Evolutionary conservation across 2,888 invertebrate species (phyloP).

Genomic region (Drosophila nr. perissopoda): DNA sequence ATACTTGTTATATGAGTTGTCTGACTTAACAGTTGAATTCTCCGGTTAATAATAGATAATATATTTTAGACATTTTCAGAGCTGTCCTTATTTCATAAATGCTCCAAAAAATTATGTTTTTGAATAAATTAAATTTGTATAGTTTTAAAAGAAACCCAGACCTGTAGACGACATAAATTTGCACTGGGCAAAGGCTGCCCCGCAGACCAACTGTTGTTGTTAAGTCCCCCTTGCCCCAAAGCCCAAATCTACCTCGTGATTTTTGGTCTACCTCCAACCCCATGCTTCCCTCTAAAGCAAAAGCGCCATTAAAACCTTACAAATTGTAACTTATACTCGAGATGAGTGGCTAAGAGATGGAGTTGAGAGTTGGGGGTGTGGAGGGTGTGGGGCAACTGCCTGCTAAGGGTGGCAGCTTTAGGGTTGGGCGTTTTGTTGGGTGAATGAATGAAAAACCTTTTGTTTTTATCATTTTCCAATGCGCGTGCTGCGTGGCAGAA

Average conservation of each 20-base stretch:
- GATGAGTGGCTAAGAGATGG: slow-evolving; percentile 56
- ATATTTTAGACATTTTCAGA: background rate
- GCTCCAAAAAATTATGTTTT: background rate
- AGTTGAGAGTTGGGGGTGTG: background rate
- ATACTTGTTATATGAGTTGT: background rate
- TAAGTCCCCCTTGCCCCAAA: slow-evolving; percentile 1
- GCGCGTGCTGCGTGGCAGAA: slow-evolving; percentile 50
- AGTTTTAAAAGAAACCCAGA: background rate
- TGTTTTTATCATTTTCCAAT: slow-evolving; percentile 78
- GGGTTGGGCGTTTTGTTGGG: slow-evolving; percentile 1
- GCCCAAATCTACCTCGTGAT: slow-evolving; percentile 25
- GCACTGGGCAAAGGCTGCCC: slow-evolving; percentile 19
- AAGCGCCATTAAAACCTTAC: slow-evolving; percentile 73
- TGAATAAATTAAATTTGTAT: background rate
- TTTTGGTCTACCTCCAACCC: slow-evolving; percentile 6
- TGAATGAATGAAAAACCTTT: slow-evolving; percentile 59
- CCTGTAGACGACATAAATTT: background rate
- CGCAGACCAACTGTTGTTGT: slow-evolving; percentile 26
- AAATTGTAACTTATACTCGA: slow-evolving; percentile 74
- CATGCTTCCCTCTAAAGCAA: slow-evolving; percentile 1
- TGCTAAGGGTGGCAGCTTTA: slow-evolving; percentile 17
- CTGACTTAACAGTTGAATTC: background rate
- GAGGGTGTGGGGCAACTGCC: background rate
- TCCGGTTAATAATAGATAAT: background rate
- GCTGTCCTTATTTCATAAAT: background rate